Evolutionary conservation across 2,888 invertebrate genomes (phyloP).

Genomic region (Standfussiana lucernea): DNA sequence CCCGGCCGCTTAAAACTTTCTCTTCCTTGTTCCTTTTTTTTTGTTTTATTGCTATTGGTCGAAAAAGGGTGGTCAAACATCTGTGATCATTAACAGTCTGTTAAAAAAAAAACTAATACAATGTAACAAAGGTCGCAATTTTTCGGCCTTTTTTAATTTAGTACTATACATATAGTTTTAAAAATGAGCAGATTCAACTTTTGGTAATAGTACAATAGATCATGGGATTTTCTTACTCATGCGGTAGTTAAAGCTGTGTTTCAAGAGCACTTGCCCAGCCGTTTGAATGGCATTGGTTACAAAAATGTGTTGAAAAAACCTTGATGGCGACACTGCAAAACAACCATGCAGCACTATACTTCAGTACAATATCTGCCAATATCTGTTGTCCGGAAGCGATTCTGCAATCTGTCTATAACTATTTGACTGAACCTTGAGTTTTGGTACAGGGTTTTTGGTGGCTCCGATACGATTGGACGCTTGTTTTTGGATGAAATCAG

Average conservation of each 20-base stretch:
- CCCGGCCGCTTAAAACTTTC: too few species aligned
- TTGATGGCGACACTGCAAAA: background rate
- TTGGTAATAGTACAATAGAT: background rate
- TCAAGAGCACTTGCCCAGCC: background rate
- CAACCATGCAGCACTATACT: background rate
- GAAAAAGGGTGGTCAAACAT: too few species aligned
- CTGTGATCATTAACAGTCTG: too few species aligned
- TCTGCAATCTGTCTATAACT: background rate
- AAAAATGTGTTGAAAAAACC: background rate
- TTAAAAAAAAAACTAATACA: too few species aligned
- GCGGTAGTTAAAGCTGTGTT: background rate
- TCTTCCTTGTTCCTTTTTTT: too few species aligned
- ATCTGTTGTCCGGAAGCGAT: background rate
- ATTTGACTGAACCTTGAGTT: background rate
- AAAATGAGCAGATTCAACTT: too few species aligned
- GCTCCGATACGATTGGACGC: slow-evolving; percentile 57
- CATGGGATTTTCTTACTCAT: background rate
- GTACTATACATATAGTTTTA: too few species aligned
- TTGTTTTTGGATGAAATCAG: slow-evolving; percentile 27
- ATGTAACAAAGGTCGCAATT: too few species aligned
- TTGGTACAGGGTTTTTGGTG: slow-evolving; percentile 54
- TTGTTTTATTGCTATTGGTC: too few species aligned
- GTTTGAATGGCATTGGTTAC: background rate
- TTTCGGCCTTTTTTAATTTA: too few species aligned
- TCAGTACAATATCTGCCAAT: background rate